phyloP scores from a whole-genome alignment of 1,140 invertebrate genomes.

The Battus philenor region DNA sequence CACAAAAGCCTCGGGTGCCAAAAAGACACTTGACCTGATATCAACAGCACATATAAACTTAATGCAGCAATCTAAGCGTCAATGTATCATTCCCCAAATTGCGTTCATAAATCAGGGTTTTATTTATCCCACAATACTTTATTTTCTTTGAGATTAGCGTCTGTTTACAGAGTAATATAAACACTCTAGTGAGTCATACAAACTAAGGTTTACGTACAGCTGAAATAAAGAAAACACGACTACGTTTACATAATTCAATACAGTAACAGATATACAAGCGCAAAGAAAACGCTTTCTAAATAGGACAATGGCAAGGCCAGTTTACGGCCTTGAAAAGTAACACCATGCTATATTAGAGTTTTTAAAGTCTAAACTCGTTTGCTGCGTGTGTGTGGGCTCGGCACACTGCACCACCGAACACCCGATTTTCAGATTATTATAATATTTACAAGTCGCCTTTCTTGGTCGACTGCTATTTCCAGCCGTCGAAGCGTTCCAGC shows the following conservation, averaged over 20 bases:
- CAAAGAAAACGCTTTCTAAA: no score
- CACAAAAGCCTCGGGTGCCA: slow-evolving; percentile 22
- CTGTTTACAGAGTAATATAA: slow-evolving; percentile 25
- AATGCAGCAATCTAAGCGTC: neutral
- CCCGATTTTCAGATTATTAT: slow-evolving; percentile 72
- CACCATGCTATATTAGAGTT: slow-evolving; percentile 16
- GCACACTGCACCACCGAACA: slow-evolving; percentile 73
- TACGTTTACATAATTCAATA: neutral
- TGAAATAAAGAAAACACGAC: slow-evolving; percentile 8
- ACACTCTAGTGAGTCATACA: slow-evolving; percentile 25
- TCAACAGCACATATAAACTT: slow-evolving; percentile 1
- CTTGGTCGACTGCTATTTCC: slow-evolving; percentile 77
- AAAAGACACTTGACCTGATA: slow-evolving; percentile 22
- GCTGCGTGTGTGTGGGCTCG: slow-evolving; percentile 50
- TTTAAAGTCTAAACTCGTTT: slow-evolving; percentile 30
- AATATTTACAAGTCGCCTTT: slow-evolving; percentile 76
- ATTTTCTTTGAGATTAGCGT: slow-evolving; percentile 24
- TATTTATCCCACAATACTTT: slow-evolving; percentile 6
- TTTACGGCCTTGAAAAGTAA: neutral
- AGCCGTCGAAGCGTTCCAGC: slow-evolving; percentile 52
- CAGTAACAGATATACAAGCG: no score
- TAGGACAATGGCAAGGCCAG: slow-evolving; percentile 14
- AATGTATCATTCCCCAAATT: slow-evolving; percentile 6
- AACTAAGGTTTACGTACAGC: slow-evolving; percentile 20
- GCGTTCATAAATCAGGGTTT: slow-evolving; percentile 8